Base-by-base conservation (phyloP, 1,140 invertebrate species). In the Pectinophora gossypiella region DNA sequence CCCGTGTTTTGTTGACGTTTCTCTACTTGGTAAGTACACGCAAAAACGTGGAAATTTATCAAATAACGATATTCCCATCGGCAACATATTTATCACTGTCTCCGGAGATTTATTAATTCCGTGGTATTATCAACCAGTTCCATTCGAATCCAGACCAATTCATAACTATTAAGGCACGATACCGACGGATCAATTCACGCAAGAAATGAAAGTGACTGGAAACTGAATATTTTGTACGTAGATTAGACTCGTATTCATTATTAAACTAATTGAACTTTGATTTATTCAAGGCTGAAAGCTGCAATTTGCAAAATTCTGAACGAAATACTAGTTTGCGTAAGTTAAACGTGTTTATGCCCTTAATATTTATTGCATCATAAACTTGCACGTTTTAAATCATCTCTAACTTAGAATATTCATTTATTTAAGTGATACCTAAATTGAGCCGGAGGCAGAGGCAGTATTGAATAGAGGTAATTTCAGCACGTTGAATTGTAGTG, bases 161-260 rank as follows among this genome's bases (percentile, higher is more conserved):
- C 54, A 64, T 63, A 59, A 59, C 42, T 19, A 64, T 64, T 61
- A 56, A 56, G 44, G 52, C 54, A 55, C 68, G 54, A 59, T 48
- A 60, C 58, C 55, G 51, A 71, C 78, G 64, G 70, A 65, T 68
- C 57, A 62, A 59, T 76, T 72, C 81, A 85, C 79, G 81, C 79
- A 64, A 85, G 68, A 83, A 76, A 73, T 68, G 81, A 85, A 83
- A 82, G 81, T 74, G 53, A 66, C 60, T 67, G 62, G 59, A 60
- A 69, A 56, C 54, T 57, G 54, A 55, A 46, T 45, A 56, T 54
- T 50, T 42, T 23, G 44, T 13, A 40, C 19, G 10, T 38, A 47
- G n/a, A 23, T 7, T 15, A 13, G 16, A 40, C 16, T 16, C 16
- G 10, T 13, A 40, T 40, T n/a, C n/a, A n/a, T 40, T 40, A 40